These are phyloP conservation scores for Cricetomys ansorgei DNA, from an alignment of 2,113 vertebrate genomes.

Conservation along the genomic window DNA sequence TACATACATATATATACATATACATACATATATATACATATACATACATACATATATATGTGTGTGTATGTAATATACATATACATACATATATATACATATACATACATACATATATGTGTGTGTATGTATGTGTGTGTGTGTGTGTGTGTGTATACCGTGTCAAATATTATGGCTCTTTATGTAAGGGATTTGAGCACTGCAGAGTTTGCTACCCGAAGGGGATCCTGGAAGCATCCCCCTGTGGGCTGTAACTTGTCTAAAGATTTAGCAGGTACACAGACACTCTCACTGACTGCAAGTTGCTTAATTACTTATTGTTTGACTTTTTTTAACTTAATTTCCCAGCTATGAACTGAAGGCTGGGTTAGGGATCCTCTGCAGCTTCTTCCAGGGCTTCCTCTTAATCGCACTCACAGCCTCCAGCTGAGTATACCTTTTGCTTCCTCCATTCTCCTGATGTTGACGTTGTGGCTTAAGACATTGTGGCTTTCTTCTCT, in stretches of 20 bases:
- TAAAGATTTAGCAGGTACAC: not conserved
- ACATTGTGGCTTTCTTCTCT: not conserved
- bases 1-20: too few species aligned
- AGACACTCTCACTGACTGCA: not conserved
- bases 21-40: too few species aligned
- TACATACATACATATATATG: too few species aligned
- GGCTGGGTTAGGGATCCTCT: not conserved
- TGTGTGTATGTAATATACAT: too few species aligned
- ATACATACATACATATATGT: too few species aligned
- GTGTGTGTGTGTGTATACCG: too few species aligned
- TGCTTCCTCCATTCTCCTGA: not conserved
- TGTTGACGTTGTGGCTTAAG: not conserved
- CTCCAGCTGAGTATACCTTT: not conserved
- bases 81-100: too few species aligned
- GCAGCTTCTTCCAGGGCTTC: not conserved
- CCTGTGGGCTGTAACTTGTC: not conserved
- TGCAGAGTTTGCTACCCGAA: not conserved
- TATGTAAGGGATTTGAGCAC: not conserved
- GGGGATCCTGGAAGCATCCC: not conserved
- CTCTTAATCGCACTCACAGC: not conserved
- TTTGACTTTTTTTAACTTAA: not conserved
- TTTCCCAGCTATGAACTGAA: not conserved
- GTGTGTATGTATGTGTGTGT: too few species aligned
- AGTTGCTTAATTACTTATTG: not conserved
- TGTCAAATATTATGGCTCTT: not conserved